phyloP scores from a whole-genome alignment of 1,140 invertebrate species.

The Ectropis grisescens region DNA sequence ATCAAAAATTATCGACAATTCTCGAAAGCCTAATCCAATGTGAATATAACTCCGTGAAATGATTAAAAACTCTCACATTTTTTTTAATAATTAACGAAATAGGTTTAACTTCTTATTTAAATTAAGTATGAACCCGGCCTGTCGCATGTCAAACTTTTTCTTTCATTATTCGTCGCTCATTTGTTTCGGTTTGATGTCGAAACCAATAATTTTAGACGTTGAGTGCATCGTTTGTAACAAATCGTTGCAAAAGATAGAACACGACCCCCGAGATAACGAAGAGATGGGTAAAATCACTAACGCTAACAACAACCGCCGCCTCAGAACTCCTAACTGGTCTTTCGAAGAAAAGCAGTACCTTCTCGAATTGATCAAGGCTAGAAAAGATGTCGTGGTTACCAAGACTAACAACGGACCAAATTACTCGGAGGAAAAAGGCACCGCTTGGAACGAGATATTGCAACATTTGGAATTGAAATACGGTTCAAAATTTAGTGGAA shows the following conservation, averaged over 20 bases:
- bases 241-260: slow-evolving; percentile 63
- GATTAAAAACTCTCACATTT: too few species aligned
- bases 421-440: slow-evolving; percentile 50
- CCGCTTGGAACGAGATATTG: slow-evolving; percentile 61
- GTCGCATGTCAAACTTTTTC: slow-evolving; percentile 25
- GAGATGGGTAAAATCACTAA: slow-evolving; percentile 44
- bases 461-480: slow-evolving; percentile 36
- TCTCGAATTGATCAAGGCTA: slow-evolving; percentile 51
- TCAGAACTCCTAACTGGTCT: slow-evolving; percentile 58
- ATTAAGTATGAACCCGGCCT: slow-evolving; percentile 26
- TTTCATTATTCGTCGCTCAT: slow-evolving; percentile 27
- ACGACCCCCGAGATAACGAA: slow-evolving; percentile 28
- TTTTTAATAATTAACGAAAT: too few species aligned
- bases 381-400: slow-evolving; percentile 46
- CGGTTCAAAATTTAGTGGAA: slow-evolving; percentile 46
- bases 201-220: slow-evolving; percentile 57
- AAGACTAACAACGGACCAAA: slow-evolving; percentile 49
- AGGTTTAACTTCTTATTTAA: too few species aligned
- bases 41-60: too few species aligned
- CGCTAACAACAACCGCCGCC: slow-evolving; percentile 27
- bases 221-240: slow-evolving; percentile 66
- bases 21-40: too few species aligned
- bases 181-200: slow-evolving; percentile 60
- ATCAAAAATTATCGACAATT: too few species aligned
- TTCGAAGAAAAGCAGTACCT: slow-evolving; percentile 52